Conservation (phyloP, 2,113 vertebrate genomes). For the Machaerirhynchus nigripectus region DNA sequence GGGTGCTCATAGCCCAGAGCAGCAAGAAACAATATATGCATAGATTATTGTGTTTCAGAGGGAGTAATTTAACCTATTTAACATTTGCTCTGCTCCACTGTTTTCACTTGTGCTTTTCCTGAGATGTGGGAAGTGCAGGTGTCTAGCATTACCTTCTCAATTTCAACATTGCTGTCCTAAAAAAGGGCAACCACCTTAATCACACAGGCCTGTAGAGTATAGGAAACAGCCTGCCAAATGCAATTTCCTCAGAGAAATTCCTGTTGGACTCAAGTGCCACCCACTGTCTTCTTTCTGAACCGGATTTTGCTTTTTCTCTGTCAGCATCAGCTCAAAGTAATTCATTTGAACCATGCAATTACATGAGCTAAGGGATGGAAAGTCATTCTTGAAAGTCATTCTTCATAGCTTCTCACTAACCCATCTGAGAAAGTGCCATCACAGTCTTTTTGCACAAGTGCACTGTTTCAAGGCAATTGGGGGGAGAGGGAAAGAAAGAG, state of each 20-base stretch:
- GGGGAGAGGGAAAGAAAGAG: background rate
- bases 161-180: background rate
- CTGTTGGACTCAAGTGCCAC: background rate
- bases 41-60: background rate
- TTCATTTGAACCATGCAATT: background rate
- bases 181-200: background rate
- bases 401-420: background rate
- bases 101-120: background rate
- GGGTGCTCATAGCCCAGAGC: background rate
- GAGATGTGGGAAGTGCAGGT: background rate
- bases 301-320: background rate
- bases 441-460: background rate
- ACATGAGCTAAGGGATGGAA: background rate
- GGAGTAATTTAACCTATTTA: background rate
- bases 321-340: background rate
- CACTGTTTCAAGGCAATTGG: background rate
- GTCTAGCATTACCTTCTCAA: background rate
- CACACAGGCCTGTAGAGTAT: background rate
- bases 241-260: background rate
- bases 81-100: background rate
- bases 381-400: conserved; percentile 7
- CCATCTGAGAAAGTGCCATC: background rate
- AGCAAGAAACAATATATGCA: background rate
- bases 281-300: background rate
- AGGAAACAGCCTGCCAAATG: background rate